Evolutionary conservation across 1,140 invertebrate species (phyloP).

Genomic region (Trichonephila clavipes): DNA sequence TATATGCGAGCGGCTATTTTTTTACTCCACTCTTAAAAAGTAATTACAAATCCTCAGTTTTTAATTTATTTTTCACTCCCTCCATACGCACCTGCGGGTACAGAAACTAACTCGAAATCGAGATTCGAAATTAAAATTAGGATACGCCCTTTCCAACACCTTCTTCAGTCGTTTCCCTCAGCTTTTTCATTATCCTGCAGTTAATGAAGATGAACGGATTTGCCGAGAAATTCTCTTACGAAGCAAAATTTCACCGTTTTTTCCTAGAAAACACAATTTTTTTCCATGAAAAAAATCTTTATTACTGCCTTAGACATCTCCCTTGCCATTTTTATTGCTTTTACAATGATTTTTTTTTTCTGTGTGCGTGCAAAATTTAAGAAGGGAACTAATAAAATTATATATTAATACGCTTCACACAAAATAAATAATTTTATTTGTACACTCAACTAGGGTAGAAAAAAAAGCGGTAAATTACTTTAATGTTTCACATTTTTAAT

Average conservation of each 20-base stretch:
- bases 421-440: too few species aligned
- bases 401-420: too few species aligned
- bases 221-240: background rate
- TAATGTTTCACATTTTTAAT: too few species aligned
- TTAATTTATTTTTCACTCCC: conserved; percentile 47
- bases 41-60: conserved; percentile 68
- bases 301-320: background rate
- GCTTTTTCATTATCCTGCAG: background rate
- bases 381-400: too few species aligned
- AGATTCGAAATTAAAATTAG: conserved; percentile 66
- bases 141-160: background rate
- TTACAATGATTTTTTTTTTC: background rate
- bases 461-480: too few species aligned
- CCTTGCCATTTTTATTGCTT: background rate
- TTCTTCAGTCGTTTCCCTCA: background rate
- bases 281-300: background rate
- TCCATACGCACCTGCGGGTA: conserved; percentile 18
- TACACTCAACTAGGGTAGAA: too few species aligned
- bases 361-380: too few species aligned
- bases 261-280: too few species aligned
- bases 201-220: conserved; percentile 64
- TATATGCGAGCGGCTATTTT: background rate
- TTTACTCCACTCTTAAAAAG: conserved; percentile 41
- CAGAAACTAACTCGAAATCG: background rate
- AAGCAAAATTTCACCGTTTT: background rate